Percentiles rank a stretch among this genome's conserved stretches.
These are phyloP conservation scores for Pristionchus entomophagus DNA, from an alignment of 2,888 invertebrate species.

Conservation along the genomic window DNA sequence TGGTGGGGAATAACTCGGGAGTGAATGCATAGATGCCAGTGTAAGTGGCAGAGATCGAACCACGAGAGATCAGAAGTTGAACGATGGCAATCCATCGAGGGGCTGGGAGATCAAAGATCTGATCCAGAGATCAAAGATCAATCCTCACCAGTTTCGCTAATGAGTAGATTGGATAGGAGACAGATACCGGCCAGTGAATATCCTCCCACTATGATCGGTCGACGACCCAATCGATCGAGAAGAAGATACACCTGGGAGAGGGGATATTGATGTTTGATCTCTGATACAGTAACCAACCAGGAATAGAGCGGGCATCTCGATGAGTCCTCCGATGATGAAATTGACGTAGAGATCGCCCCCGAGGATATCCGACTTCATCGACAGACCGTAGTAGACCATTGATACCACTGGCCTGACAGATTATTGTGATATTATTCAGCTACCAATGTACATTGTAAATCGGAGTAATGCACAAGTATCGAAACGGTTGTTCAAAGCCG, in stretches of 20 bases:
- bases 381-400: slow-evolving; percentile 89
- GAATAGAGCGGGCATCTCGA: slow-evolving; percentile 77
- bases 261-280: background rate
- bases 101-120: slow-evolving; percentile 50
- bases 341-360: slow-evolving; percentile 87
- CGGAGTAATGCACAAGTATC: no score
- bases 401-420: slow-evolving; percentile 84
- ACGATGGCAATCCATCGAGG: slow-evolving; percentile 59
- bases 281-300: slow-evolving; percentile 57
- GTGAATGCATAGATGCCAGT: slow-evolving; percentile 90
- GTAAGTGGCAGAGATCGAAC: slow-evolving; percentile 89
- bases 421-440: background rate
- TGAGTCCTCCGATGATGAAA: slow-evolving; percentile 83
- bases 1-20: slow-evolving; percentile 91
- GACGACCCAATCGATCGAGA: slow-evolving; percentile 76
- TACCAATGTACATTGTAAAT: slow-evolving; percentile 68
- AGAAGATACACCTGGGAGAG: slow-evolving; percentile 78
- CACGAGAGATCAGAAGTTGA: slow-evolving; percentile 85
- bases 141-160: slow-evolving; percentile 63
- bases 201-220: slow-evolving; percentile 68
- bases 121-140: background rate
- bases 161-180: slow-evolving; percentile 69
- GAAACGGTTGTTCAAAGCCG: no score
- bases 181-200: slow-evolving; percentile 68
- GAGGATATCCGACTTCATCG: slow-evolving; percentile 87